Conservation (phyloP, 2,113 vertebrate genomes). For the Perognathus longimembris region DNA sequence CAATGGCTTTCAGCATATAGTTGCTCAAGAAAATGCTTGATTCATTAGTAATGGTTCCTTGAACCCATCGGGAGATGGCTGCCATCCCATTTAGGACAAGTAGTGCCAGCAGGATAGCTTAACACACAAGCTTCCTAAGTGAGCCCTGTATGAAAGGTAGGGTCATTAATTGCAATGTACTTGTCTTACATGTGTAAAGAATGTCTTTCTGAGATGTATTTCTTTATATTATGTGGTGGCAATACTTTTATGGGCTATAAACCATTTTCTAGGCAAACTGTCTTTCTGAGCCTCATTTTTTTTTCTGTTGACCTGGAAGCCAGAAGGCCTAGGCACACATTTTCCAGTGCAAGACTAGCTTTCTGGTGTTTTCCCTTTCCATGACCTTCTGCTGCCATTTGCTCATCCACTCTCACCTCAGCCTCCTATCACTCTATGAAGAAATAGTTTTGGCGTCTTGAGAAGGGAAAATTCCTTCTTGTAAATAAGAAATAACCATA, state of each 20-base stretch:
- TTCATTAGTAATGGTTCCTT: background rate
- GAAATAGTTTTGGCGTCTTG: background rate
- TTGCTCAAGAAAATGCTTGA: slow-evolving; percentile 4
- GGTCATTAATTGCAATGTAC: background rate
- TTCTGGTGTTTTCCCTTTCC: background rate
- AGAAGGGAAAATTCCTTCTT: slow-evolving; percentile 25
- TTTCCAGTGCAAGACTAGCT: background rate
- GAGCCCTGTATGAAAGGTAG: background rate
- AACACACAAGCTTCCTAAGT: background rate
- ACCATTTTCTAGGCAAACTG: background rate
- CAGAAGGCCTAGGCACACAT: background rate
- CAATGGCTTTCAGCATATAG: background rate
- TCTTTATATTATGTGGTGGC: background rate
- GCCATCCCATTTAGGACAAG: background rate
- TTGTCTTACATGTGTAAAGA: background rate
- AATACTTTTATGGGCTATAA: background rate
- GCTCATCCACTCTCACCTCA: background rate
- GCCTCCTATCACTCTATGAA: background rate
- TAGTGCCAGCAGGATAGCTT: background rate
- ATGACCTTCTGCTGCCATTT: background rate
- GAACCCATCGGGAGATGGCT: background rate
- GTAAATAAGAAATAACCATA: background rate
- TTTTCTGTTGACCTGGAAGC: background rate
- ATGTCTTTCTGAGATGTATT: slow-evolving; percentile 5
- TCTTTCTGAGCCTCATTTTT: background rate